A percentile compares a stretch with the other conserved stretches of the same genome.
Evolutionary conservation across 1,140 invertebrate genomes (phyloP).

Genomic region (Thaumetopoea pityocampa): DNA sequence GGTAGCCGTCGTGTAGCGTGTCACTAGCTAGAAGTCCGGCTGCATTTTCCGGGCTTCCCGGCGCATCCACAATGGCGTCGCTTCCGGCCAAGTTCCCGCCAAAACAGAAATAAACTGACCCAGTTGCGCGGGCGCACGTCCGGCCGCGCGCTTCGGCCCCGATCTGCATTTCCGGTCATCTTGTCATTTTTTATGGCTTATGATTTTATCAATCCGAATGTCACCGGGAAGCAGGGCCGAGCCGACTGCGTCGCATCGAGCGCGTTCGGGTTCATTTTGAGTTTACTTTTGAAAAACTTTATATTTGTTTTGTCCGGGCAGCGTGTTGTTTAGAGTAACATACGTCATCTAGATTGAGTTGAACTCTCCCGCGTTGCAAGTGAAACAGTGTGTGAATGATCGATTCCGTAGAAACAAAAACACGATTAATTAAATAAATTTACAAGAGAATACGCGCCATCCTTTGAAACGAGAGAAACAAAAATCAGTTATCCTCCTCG

Average conservation of each 20-base stretch:
- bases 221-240: constrained; percentile 23
- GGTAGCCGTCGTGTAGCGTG: constrained; percentile 49
- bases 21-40: constrained; percentile 69
- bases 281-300: constrained; percentile 1
- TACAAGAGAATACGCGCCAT: no score
- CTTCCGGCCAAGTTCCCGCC: constrained; percentile 72
- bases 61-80: constrained; percentile 68
- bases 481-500: no score
- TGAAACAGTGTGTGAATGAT: no score
- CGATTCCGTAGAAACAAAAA: no score
- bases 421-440: no score
- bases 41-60: constrained; percentile 64
- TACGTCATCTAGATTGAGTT: no score
- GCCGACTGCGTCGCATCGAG: constrained; percentile 13
- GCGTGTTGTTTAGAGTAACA: no score
- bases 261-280: constrained; percentile 1
- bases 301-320: constrained; percentile 6
- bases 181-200: constrained; percentile 68
- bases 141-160: constrained; percentile 38
- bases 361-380: no score
- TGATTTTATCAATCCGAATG: constrained; percentile 46
- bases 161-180: constrained; percentile 66
- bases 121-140: constrained; percentile 65
- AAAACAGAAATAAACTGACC: constrained; percentile 74
- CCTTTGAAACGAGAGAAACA: no score